Conservation (phyloP, 2,113 vertebrate genomes). For the Saguinus midas region DNA sequence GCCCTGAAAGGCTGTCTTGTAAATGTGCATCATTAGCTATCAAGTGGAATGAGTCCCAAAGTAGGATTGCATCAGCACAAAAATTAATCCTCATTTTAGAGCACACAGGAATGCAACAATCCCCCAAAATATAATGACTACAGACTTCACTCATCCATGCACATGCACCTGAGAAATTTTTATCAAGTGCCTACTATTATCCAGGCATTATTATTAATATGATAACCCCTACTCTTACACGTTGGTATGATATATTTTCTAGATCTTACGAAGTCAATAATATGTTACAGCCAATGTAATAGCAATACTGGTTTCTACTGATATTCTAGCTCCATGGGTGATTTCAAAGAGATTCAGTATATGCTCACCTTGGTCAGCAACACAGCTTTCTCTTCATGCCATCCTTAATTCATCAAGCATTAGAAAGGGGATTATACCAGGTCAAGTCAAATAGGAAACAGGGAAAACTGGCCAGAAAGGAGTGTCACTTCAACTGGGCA, state of each 20-base stretch:
- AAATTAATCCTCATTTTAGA: not conserved
- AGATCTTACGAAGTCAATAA: not conserved
- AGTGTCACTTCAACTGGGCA: not conserved
- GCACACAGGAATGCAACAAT: not conserved
- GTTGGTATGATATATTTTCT: not conserved
- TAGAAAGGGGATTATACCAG: not conserved
- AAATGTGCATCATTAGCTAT: not conserved
- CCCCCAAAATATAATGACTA: not conserved
- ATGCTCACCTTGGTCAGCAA: not conserved
- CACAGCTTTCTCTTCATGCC: not conserved
- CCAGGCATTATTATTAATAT: not conserved
- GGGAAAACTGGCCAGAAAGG: not conserved
- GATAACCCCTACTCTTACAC: not conserved
- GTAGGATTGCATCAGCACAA: not conserved
- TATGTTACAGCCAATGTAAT: not conserved
- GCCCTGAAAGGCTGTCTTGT: not conserved
- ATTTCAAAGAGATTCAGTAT: not conserved
- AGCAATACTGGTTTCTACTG: not conserved
- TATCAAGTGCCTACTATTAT: not conserved
- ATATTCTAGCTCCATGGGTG: not conserved
- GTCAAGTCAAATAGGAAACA: not conserved
- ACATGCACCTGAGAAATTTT: not conserved
- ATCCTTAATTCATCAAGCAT: not conserved
- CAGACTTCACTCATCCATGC: not conserved
- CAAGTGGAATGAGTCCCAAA: not conserved